phyloP scores from a whole-genome alignment of 2,113 vertebrate genomes.

The Anhinga anhinga region DNA sequence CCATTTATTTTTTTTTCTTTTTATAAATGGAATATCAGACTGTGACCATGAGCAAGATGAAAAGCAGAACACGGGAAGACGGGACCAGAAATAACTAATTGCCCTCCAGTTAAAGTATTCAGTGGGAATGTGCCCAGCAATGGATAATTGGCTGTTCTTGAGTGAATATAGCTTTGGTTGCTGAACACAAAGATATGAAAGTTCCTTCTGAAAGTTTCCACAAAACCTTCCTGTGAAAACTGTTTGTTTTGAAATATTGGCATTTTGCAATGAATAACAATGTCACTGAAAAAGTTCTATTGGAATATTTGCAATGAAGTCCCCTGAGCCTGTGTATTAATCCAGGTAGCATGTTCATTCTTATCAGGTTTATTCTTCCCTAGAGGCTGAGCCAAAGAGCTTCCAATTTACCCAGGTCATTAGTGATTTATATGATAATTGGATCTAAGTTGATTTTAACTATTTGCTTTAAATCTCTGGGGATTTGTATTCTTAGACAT shows the following conservation, averaged over 20 bases:
- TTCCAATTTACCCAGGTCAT: constrained; percentile 60
- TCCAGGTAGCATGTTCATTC: constrained; percentile 54
- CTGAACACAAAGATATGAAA: neutral
- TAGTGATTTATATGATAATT: constrained; percentile 70
- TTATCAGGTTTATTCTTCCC: constrained; percentile 55
- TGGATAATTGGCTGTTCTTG: neutral
- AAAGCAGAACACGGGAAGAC: neutral
- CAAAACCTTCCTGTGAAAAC: neutral
- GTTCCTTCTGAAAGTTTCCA: neutral
- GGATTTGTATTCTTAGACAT: constrained; percentile 47
- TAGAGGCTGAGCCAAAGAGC: constrained; percentile 52
- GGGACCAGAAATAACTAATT: neutral
- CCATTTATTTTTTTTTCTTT: neutral
- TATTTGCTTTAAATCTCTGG: constrained; percentile 60
- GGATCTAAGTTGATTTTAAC: constrained; percentile 68
- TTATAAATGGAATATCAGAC: neutral
- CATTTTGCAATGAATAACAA: neutral
- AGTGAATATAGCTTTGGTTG: neutral
- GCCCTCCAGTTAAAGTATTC: neutral
- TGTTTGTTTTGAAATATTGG: neutral
- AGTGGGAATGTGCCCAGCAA: neutral
- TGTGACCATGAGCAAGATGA: neutral
- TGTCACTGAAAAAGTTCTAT: neutral
- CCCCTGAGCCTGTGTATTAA: constrained; percentile 15
- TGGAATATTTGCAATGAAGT: constrained; percentile 4